These are phyloP conservation scores for Sylvilagus bachmani DNA, from an alignment of 2,113 vertebrate species.

Conservation along the genomic window DNA sequence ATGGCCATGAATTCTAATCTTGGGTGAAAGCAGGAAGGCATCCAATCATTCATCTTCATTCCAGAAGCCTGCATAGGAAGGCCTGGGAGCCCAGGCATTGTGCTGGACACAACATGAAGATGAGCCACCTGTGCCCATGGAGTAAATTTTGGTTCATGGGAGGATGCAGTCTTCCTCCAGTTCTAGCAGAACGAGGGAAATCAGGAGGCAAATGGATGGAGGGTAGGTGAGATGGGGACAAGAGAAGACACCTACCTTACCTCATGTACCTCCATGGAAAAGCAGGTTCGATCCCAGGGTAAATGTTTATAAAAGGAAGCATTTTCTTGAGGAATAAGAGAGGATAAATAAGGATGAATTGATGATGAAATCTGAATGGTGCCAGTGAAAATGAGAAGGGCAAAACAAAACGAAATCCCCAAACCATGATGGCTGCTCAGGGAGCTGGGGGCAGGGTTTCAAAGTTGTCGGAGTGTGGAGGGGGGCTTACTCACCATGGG, in stretches of 20 bases:
- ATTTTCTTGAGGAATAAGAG: not conserved
- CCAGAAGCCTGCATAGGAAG: not conserved
- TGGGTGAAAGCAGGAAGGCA: not conserved
- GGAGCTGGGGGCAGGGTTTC: not conserved
- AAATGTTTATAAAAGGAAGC: not conserved
- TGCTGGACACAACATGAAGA: not conserved
- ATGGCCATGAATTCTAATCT: not conserved
- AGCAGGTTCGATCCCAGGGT: not conserved
- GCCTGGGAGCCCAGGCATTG: not conserved
- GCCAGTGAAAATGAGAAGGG: not conserved
- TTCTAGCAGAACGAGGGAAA: not conserved
- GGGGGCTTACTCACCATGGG: too few species aligned
- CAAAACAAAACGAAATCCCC: not conserved
- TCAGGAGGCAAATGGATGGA: not conserved
- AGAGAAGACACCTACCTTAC: not conserved
- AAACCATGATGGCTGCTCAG: not conserved
- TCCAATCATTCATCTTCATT: rapidly evolving
- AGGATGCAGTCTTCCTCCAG: too few species aligned
- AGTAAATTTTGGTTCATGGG: too few species aligned
- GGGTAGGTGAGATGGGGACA: not conserved
- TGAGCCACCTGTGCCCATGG: rapidly evolving
- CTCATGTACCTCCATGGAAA: not conserved
- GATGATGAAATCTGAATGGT: not conserved
- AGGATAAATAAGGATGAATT: not conserved
- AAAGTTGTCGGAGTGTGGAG: too few species aligned